phyloP scores from a whole-genome alignment of 2,113 vertebrate species.

The Sorex fumeus region DNA sequence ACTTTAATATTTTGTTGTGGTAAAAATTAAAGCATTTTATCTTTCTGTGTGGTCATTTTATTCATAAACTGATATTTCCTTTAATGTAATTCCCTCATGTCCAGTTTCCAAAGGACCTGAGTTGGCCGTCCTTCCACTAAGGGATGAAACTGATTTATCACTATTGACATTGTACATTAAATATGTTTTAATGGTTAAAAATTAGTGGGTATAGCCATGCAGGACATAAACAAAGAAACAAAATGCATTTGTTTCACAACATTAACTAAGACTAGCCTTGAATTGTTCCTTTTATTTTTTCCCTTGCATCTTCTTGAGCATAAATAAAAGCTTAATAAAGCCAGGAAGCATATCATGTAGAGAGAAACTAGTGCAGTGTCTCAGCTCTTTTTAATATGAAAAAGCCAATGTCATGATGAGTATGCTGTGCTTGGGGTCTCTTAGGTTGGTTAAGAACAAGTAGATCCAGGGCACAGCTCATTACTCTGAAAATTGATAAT shows the following conservation, averaged over 20 bases:
- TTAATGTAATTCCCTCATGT: too few species aligned
- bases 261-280: background rate
- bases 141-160: background rate
- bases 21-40: too few species aligned
- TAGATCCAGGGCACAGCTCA: background rate
- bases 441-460: slow-evolving; percentile 1
- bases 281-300: background rate
- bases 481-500: slow-evolving; percentile 31
- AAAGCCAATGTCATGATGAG: background rate
- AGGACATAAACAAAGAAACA: background rate
- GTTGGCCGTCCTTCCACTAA: too few species aligned
- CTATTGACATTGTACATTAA: background rate
- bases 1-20: too few species aligned
- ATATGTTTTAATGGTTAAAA: background rate
- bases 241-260: background rate
- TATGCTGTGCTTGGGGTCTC: background rate
- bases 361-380: background rate
- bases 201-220: background rate
- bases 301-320: background rate
- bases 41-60: too few species aligned
- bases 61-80: too few species aligned
- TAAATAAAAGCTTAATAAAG: background rate
- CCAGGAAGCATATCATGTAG: background rate
- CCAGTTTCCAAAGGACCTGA: too few species aligned
- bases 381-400: background rate